Evolutionary conservation across 1,140 invertebrate species (phyloP).

Genomic region (Pseudomyrmex sp.): DNA sequence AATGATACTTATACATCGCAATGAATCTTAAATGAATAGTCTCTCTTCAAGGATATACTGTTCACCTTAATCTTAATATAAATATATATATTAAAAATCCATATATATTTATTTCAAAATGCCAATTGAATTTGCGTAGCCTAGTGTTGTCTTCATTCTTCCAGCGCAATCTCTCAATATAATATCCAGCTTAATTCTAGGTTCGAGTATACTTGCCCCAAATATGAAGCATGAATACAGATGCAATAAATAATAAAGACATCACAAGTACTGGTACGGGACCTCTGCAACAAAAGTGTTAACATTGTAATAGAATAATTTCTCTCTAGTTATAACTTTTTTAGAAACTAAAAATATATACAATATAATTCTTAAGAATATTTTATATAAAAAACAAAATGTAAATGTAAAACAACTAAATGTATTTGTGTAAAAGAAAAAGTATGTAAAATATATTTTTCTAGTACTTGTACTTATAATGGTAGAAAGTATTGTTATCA

Average conservation of each 20-base stretch:
- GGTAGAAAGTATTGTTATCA: too few species aligned
- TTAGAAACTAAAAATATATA: background rate
- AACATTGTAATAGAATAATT: background rate
- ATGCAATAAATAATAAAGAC: conserved; percentile 99
- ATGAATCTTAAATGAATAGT: background rate
- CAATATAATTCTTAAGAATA: background rate
- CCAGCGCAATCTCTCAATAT: background rate
- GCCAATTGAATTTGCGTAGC: background rate
- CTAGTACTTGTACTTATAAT: too few species aligned
- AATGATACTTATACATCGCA: conserved; percentile 3
- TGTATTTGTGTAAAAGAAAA: too few species aligned
- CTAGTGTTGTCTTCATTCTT: background rate
- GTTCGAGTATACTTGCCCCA: conserved; percentile 99
- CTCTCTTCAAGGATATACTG: conserved; percentile 1
- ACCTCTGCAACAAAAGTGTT: conserved; percentile 89
- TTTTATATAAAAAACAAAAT: background rate
- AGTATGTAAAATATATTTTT: too few species aligned
- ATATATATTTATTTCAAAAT: background rate
- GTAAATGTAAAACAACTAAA: too few species aligned
- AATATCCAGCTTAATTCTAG: conserved; percentile 84
- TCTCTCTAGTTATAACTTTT: background rate
- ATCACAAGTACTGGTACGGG: conserved; percentile 99
- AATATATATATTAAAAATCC: conserved; percentile 19
- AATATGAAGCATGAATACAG: conserved; percentile 99
- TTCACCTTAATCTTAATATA: background rate